A percentile compares a stretch with the other conserved stretches of the same genome.
Conservation (phyloP, 2,113 vertebrate genomes). For the Etia nguti region DNA sequence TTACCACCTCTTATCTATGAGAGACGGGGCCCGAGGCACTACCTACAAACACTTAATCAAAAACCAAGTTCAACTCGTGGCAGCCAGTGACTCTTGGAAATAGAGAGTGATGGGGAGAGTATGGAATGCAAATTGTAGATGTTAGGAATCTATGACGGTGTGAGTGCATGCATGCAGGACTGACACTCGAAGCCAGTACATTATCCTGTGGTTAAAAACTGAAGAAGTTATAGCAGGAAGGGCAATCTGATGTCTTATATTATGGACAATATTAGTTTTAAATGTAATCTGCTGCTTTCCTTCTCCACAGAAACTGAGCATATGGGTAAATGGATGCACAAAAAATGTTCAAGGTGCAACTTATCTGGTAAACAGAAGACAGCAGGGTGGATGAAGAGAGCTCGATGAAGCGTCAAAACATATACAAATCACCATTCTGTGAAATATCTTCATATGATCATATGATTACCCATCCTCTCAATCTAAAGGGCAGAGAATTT, state of each 20-base stretch:
- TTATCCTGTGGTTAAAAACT: constrained; percentile 20
- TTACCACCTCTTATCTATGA: constrained; percentile 61
- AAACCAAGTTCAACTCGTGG: constrained; percentile 66
- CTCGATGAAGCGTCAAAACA: background rate
- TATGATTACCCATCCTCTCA: background rate
- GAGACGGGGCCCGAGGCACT: constrained; percentile 65
- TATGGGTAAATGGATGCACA: background rate
- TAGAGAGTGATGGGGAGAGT: constrained; percentile 52
- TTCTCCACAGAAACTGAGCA: background rate
- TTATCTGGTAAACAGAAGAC: background rate
- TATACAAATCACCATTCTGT: too few relatives aligned
- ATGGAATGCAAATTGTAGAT: constrained; percentile 64
- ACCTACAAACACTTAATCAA: constrained; percentile 75
- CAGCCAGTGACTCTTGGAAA: constrained; percentile 58
- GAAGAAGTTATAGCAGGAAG: background rate
- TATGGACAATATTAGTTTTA: background rate
- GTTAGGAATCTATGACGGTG: constrained; percentile 29
- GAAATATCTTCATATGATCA: background rate
- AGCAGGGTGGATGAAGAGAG: background rate
- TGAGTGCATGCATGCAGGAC: background rate
- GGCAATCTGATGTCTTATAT: background rate
- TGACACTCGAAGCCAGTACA: background rate
- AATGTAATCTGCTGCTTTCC: background rate
- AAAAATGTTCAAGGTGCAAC: background rate
- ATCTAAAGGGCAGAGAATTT: background rate